phyloP scores from a whole-genome alignment of 2,888 invertebrate species.

The Dasysyrphus tricinctus region DNA sequence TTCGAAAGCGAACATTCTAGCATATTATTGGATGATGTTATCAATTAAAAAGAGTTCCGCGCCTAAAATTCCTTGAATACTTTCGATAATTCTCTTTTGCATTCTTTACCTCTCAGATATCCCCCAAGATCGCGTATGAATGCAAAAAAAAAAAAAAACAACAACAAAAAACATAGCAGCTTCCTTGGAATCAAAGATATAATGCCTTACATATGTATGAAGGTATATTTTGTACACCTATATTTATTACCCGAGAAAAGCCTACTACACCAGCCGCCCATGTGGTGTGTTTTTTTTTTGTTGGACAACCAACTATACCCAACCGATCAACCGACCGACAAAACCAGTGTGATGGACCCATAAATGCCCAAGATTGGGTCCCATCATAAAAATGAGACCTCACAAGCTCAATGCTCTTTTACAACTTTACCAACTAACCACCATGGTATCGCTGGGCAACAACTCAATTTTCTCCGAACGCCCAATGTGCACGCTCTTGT shows the following conservation, averaged over 20 bases:
- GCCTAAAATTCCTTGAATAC: slow-evolving; percentile 60
- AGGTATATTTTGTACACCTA: slow-evolving; percentile 10
- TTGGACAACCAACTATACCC: background rate
- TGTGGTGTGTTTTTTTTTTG: slow-evolving; percentile 8
- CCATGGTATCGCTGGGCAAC: slow-evolving; percentile 48
- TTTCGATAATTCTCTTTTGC: slow-evolving; percentile 44
- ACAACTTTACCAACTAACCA: slow-evolving; percentile 51
- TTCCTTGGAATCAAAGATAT: slow-evolving; percentile 55
- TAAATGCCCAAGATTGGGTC: slow-evolving; percentile 67
- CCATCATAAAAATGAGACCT: slow-evolving; percentile 72
- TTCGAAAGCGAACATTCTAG: slow-evolving; percentile 40
- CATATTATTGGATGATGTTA: slow-evolving; percentile 45
- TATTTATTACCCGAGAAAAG: slow-evolving; percentile 68
- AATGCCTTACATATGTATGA: background rate
- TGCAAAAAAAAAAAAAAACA: slow-evolving; percentile 19
- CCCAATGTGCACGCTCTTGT: slow-evolving; percentile 46
- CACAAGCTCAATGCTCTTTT: slow-evolving; percentile 70
- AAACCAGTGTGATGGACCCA: slow-evolving; percentile 40
- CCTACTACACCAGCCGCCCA: slow-evolving; percentile 62
- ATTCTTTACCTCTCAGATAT: slow-evolving; percentile 24
- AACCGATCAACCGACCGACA: background rate
- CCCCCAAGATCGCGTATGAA: background rate
- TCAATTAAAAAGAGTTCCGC: slow-evolving; percentile 56
- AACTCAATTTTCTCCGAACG: slow-evolving; percentile 71
- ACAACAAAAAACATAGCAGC: slow-evolving; percentile 31